These are phyloP conservation scores for Sebastes taczanowskii DNA, from an alignment of 2,797 vertebrate genomes.

Conservation along the genomic window DNA sequence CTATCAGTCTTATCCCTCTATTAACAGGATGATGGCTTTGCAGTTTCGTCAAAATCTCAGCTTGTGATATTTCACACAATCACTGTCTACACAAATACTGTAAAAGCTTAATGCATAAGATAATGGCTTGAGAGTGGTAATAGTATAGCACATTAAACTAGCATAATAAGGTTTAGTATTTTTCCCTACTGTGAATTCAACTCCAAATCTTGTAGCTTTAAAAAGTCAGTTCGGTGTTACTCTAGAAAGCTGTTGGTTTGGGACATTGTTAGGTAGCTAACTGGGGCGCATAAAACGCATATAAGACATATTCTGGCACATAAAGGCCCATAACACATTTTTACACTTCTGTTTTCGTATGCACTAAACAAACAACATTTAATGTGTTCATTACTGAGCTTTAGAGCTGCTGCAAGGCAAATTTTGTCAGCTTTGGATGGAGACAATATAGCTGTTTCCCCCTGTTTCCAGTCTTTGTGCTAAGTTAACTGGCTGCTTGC, in stretches of 20 bases:
- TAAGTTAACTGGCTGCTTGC: neutral
- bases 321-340: neutral
- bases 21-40: constrained; percentile 30
- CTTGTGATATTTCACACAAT: neutral
- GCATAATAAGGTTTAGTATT: neutral
- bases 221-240: neutral
- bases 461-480: neutral
- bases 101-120: neutral
- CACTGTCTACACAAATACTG: neutral
- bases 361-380: neutral
- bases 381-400: neutral
- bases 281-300: neutral
- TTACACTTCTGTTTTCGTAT: neutral
- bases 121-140: neutral
- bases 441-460: neutral
- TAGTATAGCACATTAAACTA: neutral
- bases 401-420: neutral
- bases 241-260: constrained; percentile 12
- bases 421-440: neutral
- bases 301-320: neutral
- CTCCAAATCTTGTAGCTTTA: neutral
- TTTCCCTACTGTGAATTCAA: neutral
- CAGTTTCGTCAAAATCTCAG: constrained; percentile 13
- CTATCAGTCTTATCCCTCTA: constrained; percentile 17
- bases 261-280: constrained; percentile 10